Base-by-base conservation (phyloP, 92 coral and sea anemone species). In the Pocillopora grandis region DNA sequence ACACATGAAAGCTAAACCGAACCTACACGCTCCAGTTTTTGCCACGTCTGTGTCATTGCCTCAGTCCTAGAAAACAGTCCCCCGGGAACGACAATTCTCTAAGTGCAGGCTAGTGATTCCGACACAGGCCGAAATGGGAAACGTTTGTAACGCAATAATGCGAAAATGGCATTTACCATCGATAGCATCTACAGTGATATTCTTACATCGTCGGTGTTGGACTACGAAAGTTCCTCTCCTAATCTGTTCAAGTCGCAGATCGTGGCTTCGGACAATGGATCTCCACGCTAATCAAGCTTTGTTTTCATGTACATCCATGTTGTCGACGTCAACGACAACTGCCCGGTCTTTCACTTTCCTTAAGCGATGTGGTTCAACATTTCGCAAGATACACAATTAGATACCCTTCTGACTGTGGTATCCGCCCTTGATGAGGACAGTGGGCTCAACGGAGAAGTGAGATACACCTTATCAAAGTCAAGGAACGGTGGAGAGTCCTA, bases 101-200 rank as follows among this genome's bases (percentile, higher is more conserved):
- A 62, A 63, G 94, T 89, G 13, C 62, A 84, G 7, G 97, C 97
- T 19, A 90, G 82, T 62, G 97, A 93, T 63, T 74, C 87, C 17
- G 97, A 93, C 71, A 23, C 85, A 2, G 97, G 94, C 0, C 82
- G 92, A 64, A 93, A 91, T 48, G 97, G 89, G 19, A 76, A 88
- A 58, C 87, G 91, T 10, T 19, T 70, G 61, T 92, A n/a, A n/a
- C 31, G 49, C 52, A 87, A 87, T 64, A 58, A 48, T 10, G 86
- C 57, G 18, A 73, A 58, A 56, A 58, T 77, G 1, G 23, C 67
- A 58, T 92, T 92, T 63, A 84, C 85, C 15, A 84, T 92, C 60
- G 92, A 88, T 76, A 75, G 89, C 27, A 19, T 59, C 2, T 86
- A 94, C 10, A 94, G 97, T 19, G 82, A 83, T 62, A 76, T 93